Evolutionary conservation across 2,888 invertebrate species (phyloP), one percentile per base, ranked within the genome.

Genomic region (Callimorpha dominula): DNA sequence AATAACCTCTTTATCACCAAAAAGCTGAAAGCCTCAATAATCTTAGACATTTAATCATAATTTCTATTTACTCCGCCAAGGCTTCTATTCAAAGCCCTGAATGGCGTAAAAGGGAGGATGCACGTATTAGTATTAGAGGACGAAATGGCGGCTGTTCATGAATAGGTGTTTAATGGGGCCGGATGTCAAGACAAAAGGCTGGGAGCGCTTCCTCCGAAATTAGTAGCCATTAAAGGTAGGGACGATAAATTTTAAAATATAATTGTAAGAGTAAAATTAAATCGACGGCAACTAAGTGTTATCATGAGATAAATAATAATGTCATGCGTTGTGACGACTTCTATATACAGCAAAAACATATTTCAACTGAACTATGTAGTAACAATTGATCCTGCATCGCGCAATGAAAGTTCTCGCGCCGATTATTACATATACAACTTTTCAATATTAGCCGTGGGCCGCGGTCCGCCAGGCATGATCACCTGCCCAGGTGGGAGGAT

Each of bases 1-100:
- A 65, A 66, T 49, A 31, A 15, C 43, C 20, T 68, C 46, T 46
- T 20, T 52, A 68, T 42, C 42, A 43, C 57, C 68, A 64, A 68
- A 65, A 71, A 62, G 65, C 60, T 70, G 57, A 73, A 68, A 71
- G 65, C 66, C 31, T 72, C 66, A 70, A 76, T 73, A 75, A 74
- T 65, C 52, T 50, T 57, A 73, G 71, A 73, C 72, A 73, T 76
- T 84, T 81, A 75, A 81, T 83, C 72, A 81, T 77, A 76, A 75
- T 65, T 69, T 69, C 43, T 74, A 70, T 72, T 78, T 83, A 73
- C 62, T 46, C 57, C 65, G 63, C 40, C 49, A 15, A 63, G 65
- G 50, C 57, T 60, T 72, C 71, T 65, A 75, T 84, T 68, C 73
- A 81, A 62, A 73, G 75, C 54, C n/a, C 68, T 75, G 74, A 68